Evolutionary conservation across 2,888 invertebrate genomes (phyloP), one percentile per base, ranked within the genome.

Genomic region (Chromoteleia sp.): DNA sequence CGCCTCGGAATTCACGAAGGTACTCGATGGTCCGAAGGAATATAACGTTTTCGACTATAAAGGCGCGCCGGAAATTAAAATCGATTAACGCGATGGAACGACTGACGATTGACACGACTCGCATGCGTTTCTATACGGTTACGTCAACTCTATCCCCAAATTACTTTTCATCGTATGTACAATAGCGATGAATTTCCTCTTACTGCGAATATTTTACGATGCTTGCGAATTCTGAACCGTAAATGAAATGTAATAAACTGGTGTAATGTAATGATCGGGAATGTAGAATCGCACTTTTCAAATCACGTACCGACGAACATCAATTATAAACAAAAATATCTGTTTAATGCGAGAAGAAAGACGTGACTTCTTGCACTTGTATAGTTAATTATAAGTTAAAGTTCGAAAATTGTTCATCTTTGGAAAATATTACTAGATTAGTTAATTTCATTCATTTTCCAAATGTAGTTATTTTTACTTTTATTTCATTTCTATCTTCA

Each of bases 21-120:
- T 41, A 67, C 70, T 82, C 58, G 36, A 65, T 19, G 21, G 78
- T 63, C 79, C 73, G 52, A 79, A 79, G 79, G 79, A 73, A 74
- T 80, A 82, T 80, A 82, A 80, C 79, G 63, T 73, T 68, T 77
- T 76, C 63, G 63, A 74, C 67, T 76, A 73, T 83, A 77, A 83
- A 83, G 83, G 82, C 84, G 71, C 61, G 58, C 87, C 86, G 88
- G 88, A 89, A 88, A 89, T 89, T 89, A 87, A 88, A 88, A 87
- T 88, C 88, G 88, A 88, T 89, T 87, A 86, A 87, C 86, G 76
- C 48, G 77, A 43, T 48, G 14, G 81, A 68, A 48, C 52, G 43
- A 45, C 56, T 74, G 74, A 61, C 70, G 61, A 61, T 70, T 67
- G 74, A 56, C 61, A 48, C 56, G 56, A 54, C 54, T 63, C 61